Evolutionary conservation across 2,113 vertebrate species (phyloP), one percentile per base, ranked within the genome.

Genomic region (Cyphomyrus plagiostoma): DNA sequence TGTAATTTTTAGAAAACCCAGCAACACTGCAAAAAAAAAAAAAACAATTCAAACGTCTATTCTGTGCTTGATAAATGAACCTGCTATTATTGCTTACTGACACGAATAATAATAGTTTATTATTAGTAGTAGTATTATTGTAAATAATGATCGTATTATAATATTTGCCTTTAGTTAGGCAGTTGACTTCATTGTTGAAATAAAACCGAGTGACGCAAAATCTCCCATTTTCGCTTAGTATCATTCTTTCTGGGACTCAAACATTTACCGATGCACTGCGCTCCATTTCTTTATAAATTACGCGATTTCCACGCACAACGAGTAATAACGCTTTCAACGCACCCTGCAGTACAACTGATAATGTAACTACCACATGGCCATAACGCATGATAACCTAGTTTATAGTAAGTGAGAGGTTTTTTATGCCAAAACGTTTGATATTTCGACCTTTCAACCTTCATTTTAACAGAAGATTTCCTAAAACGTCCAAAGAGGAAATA

Each of bases 381-480:
- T 48, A 23, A n/a, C 82, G 23, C 19, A 84, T 46, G 7, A 84
- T 84, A 84, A 84, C 42, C 80, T 84, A 84, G 45, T 84, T 84
- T 48, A 46, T 48, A 45, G 21, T 10, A 23, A 46, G 19, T n/a
- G 82, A 2, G 39, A n/a, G 21, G n/a, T 23, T 45, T 48, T 45
- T 46, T 84, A 45, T 42, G 82, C 7, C 10, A 45, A 84, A 84
- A 84, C 17, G 35, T 46, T 46, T 45, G 23, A 45, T 23, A 45
- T 39, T 84, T 84, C 82, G 82, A 84, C 82, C 82, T 84, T 48
- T 84, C 82, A 84, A 84, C 82, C 82, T 84, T 84, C 82, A 46
- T 84, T 39, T 49, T 19, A 23, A 48, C 8, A 42, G 7, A 84
- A 48, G 39, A 46, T 23, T 48, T 84, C 82, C 82, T 70, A 70